Conservation (phyloP, 2,797 vertebrate genomes). For the Characodon lateralis region DNA sequence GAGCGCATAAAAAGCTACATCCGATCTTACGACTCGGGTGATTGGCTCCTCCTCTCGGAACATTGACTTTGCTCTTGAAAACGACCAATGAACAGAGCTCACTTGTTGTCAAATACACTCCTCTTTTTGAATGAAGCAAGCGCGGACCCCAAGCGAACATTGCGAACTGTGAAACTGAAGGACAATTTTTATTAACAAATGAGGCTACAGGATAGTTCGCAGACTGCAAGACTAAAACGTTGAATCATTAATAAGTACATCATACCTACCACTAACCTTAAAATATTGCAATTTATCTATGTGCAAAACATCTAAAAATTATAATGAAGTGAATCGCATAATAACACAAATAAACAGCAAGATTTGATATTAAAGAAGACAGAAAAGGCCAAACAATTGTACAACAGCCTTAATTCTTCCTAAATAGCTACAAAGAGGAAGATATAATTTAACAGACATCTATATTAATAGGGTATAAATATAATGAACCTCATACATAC, state of each 20-base stretch:
- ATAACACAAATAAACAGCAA: no score
- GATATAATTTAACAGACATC: neutral
- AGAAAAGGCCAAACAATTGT: neutral
- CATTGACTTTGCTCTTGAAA: slow-evolving; percentile 47
- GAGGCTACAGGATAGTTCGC: neutral
- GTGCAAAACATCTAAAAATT: no score
- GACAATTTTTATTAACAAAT: no score
- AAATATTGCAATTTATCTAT: neutral
- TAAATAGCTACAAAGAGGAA: neutral
- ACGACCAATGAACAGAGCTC: slow-evolving; percentile 40
- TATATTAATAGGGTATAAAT: no score
- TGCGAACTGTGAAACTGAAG: neutral
- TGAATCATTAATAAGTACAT: neutral
- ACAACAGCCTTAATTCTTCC: neutral
- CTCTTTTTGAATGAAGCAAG: neutral
- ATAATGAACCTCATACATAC: no score
- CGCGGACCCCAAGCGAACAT: neutral
- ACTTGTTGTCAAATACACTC: neutral
- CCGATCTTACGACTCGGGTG: slow-evolving; percentile 21
- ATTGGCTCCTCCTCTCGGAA: slow-evolving; percentile 77
- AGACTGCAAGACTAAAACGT: neutral
- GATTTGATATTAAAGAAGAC: neutral
- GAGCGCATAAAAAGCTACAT: slow-evolving; percentile 18
- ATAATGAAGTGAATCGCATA: no score
- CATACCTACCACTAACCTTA: neutral